A percentile compares a stretch with the other conserved stretches of the same genome.
These are phyloP conservation scores for Stenoptilia bipunctidactyla DNA, from an alignment of 2,888 invertebrate species.

Conservation along the genomic window DNA sequence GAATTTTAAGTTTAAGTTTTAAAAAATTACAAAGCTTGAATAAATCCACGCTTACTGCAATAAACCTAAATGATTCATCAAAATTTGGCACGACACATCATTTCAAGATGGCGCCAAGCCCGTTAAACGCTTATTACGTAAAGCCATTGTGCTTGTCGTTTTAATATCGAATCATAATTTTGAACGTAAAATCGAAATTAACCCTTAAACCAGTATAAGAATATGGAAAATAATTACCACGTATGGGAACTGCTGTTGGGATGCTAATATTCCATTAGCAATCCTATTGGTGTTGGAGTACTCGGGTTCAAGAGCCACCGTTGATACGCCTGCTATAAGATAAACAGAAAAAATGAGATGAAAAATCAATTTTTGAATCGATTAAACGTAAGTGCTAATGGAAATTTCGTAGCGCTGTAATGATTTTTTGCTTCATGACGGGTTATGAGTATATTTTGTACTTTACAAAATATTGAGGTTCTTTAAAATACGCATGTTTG, in stretches of 20 bases:
- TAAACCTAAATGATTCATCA: slow-evolving; percentile 2
- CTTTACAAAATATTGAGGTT: too few relatives aligned
- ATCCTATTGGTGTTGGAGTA: slow-evolving; percentile 14
- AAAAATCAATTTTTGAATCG: not conserved
- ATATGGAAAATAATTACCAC: slow-evolving; percentile 15
- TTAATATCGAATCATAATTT: too few relatives aligned
- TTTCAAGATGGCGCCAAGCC: too few relatives aligned
- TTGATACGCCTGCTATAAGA: slow-evolving; percentile 12
- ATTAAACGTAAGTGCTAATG: not conserved
- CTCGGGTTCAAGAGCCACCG: slow-evolving; percentile 4
- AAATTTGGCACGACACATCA: too few relatives aligned
- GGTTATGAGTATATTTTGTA: too few relatives aligned
- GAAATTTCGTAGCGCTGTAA: too few relatives aligned
- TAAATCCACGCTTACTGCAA: not conserved
- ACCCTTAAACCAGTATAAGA: not conserved
- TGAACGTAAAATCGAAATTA: not conserved
- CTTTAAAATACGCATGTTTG: too few relatives aligned
- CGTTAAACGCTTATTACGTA: too few relatives aligned
- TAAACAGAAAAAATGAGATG: slow-evolving; percentile 3
- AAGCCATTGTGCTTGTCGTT: too few relatives aligned
- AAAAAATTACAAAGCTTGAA: not conserved
- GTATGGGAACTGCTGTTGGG: slow-evolving; percentile 20
- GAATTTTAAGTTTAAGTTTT: too few relatives aligned
- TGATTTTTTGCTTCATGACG: too few relatives aligned
- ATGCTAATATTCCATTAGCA: slow-evolving; percentile 17